phyloP scores from a whole-genome alignment of 2,888 invertebrate genomes.

The Sesia apiformis region DNA sequence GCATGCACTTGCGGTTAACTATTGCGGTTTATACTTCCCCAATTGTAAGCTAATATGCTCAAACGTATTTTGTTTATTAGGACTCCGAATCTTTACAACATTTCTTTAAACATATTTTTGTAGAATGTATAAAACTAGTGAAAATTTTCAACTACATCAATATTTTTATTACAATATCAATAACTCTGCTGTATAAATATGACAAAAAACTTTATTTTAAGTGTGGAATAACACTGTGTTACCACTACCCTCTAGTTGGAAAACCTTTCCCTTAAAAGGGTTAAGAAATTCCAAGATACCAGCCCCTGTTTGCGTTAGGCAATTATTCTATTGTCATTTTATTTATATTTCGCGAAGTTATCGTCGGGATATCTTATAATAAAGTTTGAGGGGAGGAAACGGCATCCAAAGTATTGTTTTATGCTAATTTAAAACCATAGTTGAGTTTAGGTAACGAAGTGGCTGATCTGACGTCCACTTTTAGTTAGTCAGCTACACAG shows the following conservation, averaged over 20 bases:
- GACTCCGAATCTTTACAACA: too few species aligned
- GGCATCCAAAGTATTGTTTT: constrained; percentile 67
- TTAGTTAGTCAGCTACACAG: background rate
- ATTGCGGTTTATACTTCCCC: too few species aligned
- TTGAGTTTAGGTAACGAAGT: background rate
- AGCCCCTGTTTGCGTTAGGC: constrained; percentile 36
- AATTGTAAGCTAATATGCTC: too few species aligned
- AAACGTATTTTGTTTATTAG: too few species aligned
- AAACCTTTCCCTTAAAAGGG: constrained; percentile 1
- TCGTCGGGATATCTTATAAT: constrained; percentile 59
- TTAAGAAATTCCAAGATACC: constrained; percentile 6
- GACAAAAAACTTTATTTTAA: background rate
- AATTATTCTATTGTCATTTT: constrained; percentile 68
- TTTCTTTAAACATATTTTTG: too few species aligned
- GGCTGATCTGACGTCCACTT: background rate
- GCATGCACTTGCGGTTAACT: too few species aligned
- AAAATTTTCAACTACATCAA: too few species aligned
- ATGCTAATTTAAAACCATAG: constrained; percentile 59
- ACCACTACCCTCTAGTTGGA: background rate
- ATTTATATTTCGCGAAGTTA: constrained; percentile 65
- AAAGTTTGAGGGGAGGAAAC: constrained; percentile 46
- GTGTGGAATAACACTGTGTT: background rate
- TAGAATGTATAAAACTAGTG: too few species aligned
- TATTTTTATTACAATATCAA: too few species aligned
- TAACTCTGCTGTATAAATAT: too few species aligned